phyloP scores from a whole-genome alignment of 1,140 invertebrate species.

The Aphis craccivora region DNA sequence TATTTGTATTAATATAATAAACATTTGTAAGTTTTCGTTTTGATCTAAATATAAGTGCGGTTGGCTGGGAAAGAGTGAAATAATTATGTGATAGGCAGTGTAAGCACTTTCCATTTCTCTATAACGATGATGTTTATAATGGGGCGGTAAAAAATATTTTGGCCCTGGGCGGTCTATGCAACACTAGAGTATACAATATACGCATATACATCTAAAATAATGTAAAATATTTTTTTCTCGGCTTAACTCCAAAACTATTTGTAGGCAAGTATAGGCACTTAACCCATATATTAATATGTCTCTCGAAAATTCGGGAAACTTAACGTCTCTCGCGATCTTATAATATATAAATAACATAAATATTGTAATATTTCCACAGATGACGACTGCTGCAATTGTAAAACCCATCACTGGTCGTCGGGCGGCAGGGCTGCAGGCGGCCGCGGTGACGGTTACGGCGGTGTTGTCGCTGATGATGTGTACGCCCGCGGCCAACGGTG shows the following conservation, averaged over 20 bases:
- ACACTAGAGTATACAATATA: not conserved
- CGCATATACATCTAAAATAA: too few relatives aligned
- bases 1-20: too few relatives aligned
- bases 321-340: too few relatives aligned
- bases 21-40: too few relatives aligned
- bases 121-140: too few relatives aligned
- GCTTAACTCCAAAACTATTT: not conserved
- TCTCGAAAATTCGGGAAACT: too few relatives aligned
- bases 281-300: too few relatives aligned
- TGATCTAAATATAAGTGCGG: too few relatives aligned
- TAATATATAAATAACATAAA: not conserved
- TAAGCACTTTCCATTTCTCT: too few relatives aligned
- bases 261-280: too few relatives aligned
- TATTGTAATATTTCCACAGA: not conserved
- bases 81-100: too few relatives aligned
- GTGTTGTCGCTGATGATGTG: not conserved
- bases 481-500: conserved; percentile 53
- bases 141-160: not conserved
- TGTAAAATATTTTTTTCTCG: not conserved
- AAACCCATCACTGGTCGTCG: not conserved
- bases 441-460: not conserved
- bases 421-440: not conserved
- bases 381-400: not conserved
- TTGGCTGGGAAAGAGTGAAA: too few relatives aligned
- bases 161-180: not conserved